Base-by-base conservation (phyloP, 37 sponge, comb jelly and placozoan genomes). In the Theonella swinhoei region DNA sequence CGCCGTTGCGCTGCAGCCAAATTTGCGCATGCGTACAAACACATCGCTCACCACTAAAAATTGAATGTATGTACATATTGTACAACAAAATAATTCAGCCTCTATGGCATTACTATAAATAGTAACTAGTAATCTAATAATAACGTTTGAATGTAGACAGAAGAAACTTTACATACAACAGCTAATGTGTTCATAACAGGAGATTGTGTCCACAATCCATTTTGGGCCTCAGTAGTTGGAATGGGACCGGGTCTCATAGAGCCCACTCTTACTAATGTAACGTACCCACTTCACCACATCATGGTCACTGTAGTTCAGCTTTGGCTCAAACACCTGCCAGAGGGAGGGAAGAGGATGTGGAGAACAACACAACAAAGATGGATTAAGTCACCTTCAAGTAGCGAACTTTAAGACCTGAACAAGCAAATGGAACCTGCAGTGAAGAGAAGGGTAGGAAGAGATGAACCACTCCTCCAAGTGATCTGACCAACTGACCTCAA, bases 201-300 rank as follows among this genome's bases (percentile, higher is more conserved):
- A n/a, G n/a, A n/a, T n/a, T n/a, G n/a, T n/a, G n/a, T n/a, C n/a
- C n/a, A n/a, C n/a, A n/a, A n/a, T n/a, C n/a, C n/a, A n/a, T n/a
- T n/a, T n/a, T n/a, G n/a, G n/a, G n/a, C n/a, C 1, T 63, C 72
- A 87, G 88, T 72, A 87, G 74, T 77, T 86, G 75, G 83, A 86
- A 73, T 95, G 90, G 60, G 89, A 78, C 17, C 97, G 64, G 5
- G 95, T 97, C 72, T 97, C 98, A 75, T 97, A 97, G 33, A 90
- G 93, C 0, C 98, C 98, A 79, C 95, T 95, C 83, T 92, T 92
- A 38, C 95, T 90, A 65, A 97, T 94, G 91, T 97, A 97, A 17
- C 98, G 86, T 1, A 97, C 98, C 98, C 98, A 97, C 67, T 97
- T 97, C 22, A 95, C 90, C 29, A 95, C 95, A 39, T 97, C 98